Evolutionary conservation across 2,113 vertebrate genomes (phyloP).

Genomic region (Conger conger): DNA sequence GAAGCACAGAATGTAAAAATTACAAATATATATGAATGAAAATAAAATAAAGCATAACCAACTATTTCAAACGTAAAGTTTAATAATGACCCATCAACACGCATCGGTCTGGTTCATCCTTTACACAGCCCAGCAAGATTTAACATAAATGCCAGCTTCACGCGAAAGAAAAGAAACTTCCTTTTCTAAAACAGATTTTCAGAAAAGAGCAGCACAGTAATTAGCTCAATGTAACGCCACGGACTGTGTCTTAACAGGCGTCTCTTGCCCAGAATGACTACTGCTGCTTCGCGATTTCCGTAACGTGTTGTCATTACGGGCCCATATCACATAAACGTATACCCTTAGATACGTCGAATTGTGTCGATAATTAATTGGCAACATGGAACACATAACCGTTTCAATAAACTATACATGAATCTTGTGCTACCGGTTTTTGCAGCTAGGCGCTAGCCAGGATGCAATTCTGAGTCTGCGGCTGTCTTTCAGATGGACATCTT

Average conservation of each 20-base stretch:
- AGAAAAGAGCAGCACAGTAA: not conserved
- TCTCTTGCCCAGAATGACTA: not conserved
- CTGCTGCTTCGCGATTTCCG: not conserved
- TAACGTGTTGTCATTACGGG: not conserved
- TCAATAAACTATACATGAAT: not conserved
- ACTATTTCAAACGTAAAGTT: not conserved
- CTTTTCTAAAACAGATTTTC: not conserved
- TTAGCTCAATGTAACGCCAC: not conserved
- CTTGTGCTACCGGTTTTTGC: not conserved
- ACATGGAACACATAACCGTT: not conserved
- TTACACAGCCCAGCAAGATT: not conserved
- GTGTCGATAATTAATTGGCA: not conserved
- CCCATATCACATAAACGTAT: not conserved
- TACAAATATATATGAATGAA: not conserved
- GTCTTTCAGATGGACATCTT: not conserved
- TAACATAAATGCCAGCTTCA: not conserved
- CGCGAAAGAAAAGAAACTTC: not conserved
- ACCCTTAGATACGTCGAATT: not conserved
- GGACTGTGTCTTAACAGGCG: not conserved
- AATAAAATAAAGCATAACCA: not conserved
- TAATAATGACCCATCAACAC: not conserved
- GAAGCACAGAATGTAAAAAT: not conserved
- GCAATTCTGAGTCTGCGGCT: not conserved
- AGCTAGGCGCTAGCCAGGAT: not conserved
- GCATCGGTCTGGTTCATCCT: not conserved